Percentiles rank a stretch among this genome's conserved stretches.
Conservation (phyloP, 2,888 invertebrate genomes). For the Mythimna albipuncta region DNA sequence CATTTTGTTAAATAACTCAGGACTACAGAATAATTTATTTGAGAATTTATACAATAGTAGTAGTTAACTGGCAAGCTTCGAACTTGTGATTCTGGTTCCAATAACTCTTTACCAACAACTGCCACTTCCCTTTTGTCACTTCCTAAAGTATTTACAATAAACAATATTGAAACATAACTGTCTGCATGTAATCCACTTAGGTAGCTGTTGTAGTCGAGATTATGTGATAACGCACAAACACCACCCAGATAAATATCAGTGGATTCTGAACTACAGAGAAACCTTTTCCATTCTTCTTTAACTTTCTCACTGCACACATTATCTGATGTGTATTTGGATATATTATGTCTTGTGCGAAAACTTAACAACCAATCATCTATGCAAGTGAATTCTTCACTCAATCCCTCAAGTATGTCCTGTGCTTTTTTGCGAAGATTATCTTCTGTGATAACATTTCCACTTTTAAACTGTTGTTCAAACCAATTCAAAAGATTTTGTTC, state of each 20-base stretch:
- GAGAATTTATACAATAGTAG: constrained; percentile 62
- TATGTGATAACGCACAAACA: constrained; percentile 66
- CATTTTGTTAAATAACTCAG: constrained; percentile 67
- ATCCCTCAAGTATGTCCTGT: constrained; percentile 62
- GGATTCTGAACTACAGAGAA: constrained; percentile 56
- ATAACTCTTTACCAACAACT: constrained; percentile 66
- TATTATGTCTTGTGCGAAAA: constrained; percentile 69
- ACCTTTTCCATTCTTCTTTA: constrained; percentile 66
- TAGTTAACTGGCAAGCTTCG: constrained; percentile 70
- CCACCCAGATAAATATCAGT: constrained; percentile 68
- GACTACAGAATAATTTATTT: constrained; percentile 64
- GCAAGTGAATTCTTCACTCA: constrained; percentile 64
- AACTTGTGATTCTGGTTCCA: constrained; percentile 55
- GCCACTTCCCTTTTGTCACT: constrained; percentile 66
- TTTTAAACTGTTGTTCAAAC: constrained; percentile 66
- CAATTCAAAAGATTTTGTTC: constrained; percentile 70
- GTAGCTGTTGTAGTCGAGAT: constrained; percentile 65
- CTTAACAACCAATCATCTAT: constrained; percentile 70
- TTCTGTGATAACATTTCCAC: constrained; percentile 65
- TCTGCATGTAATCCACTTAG: constrained; percentile 59
- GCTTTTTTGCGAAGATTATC: constrained; percentile 64
- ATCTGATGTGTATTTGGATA: constrained; percentile 61
- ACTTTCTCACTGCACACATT: constrained; percentile 52
- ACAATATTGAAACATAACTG: constrained; percentile 68
- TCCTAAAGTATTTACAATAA: constrained; percentile 66